Evolutionary conservation across 2,113 vertebrate species (phyloP).

Genomic region (Mungos mungo): DNA sequence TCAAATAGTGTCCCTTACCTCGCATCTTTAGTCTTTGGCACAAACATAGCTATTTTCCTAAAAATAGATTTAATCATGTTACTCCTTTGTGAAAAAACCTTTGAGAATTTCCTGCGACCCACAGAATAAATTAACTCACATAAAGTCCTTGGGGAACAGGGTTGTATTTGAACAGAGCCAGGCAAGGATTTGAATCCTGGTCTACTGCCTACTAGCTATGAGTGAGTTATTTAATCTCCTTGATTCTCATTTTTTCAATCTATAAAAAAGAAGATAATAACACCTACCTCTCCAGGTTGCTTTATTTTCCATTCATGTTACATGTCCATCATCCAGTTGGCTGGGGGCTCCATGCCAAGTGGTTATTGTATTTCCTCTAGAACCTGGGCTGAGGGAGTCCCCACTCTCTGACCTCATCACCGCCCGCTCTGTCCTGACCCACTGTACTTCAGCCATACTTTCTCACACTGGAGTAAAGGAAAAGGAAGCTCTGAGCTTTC

Average conservation of each 20-base stretch:
- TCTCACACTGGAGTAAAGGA: not conserved
- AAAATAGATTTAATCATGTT: constrained; percentile 51
- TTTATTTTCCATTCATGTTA: not conserved
- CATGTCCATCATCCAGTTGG: not conserved
- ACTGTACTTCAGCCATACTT: not conserved
- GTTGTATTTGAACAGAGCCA: constrained; percentile 25
- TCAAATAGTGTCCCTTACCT: not conserved
- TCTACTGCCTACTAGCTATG: not conserved
- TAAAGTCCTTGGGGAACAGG: not conserved
- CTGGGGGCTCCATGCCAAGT: not conserved
- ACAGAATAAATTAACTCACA: constrained; percentile 42
- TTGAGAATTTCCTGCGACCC: constrained; percentile 24
- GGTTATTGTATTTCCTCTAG: not conserved
- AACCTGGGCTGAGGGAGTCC: not conserved
- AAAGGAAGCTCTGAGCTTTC: not conserved
- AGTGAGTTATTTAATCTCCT: constrained; percentile 37
- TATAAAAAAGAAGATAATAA: not conserved
- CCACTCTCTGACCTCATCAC: not conserved
- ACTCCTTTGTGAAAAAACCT: constrained; percentile 34
- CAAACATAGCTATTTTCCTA: constrained; percentile 18
- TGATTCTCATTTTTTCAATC: not conserved
- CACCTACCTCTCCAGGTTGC: not conserved
- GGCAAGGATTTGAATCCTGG: constrained; percentile 12
- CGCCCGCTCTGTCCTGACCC: not conserved
- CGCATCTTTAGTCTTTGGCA: constrained; percentile 16